Base-by-base conservation (phyloP, 2,888 invertebrate genomes). In the Drosophila subquinaria region DNA sequence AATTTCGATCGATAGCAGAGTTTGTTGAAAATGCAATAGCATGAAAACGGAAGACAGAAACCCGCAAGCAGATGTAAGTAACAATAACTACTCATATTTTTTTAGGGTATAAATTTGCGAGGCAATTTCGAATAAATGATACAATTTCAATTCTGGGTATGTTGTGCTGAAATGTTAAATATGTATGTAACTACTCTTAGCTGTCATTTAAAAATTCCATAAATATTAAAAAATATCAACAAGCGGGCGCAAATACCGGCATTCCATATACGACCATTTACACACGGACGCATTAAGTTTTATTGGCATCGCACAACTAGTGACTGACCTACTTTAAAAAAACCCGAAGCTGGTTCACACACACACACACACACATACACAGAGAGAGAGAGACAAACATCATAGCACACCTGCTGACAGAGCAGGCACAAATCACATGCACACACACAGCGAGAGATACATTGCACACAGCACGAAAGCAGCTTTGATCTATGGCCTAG, bases 141-240 rank as follows among this genome's bases (percentile, higher is more conserved):
- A 56, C 45, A 56, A 68, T 68, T 82, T 67, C 59, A 70, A 67
- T 67, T 66, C 53, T 42, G 53, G 50, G 40, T 47, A 55, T 42
- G 40, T 50, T 62, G 48, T 38, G 65, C 57, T 68, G 74, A 79
- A 79, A 83, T 83, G 75, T 86, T 77, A 77, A 72, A 79, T 59
- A 65, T 69, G 52, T 43, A 57, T 68, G 56, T 71, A 69, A 57
- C 68, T 73, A 73, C 79, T 56, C 82, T 82, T 84, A 82, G 73
- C 69, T 40, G 76, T 71, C 82, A 76, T 81, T 84, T 84, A 74
- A 88, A 84, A 84, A 84, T 84, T 84, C 84, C 82, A 84, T 84
- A 88, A 84, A 84, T 84, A 84, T 84, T 84, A 84, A 84, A 84
- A 84, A 88, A 88, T 84, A 85, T 88, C 84, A 84, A 85, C 88